Conservation (phyloP, 2,888 invertebrate genomes). For the Miltochrista miniata region DNA sequence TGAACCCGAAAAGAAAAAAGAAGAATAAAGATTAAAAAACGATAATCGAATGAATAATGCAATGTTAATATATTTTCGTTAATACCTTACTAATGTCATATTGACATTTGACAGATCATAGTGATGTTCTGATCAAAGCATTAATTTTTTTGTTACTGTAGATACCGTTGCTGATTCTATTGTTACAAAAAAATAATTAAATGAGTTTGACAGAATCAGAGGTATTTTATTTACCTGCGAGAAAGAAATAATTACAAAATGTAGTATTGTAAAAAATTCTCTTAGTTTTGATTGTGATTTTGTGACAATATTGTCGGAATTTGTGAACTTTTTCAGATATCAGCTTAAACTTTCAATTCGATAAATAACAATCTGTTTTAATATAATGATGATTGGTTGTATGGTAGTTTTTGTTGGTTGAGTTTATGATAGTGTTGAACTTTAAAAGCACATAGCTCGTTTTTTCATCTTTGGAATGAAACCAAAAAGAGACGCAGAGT, state of each 20-base stretch:
- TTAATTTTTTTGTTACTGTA: constrained; percentile 10
- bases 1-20: constrained; percentile 24
- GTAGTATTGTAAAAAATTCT: too few species aligned
- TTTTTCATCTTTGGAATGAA: constrained; percentile 32
- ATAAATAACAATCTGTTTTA: constrained; percentile 10
- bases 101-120: constrained; percentile 17
- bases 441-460: constrained; percentile 16
- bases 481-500: constrained; percentile 25
- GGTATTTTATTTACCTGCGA: too few species aligned
- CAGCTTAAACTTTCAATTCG: constrained; percentile 37
- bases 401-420: neutral
- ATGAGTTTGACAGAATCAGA: constrained; percentile 1
- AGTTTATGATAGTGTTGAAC: neutral
- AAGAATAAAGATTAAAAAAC: constrained; percentile 30
- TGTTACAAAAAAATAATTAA: neutral
- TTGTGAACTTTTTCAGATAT: neutral
- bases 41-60: constrained; percentile 11
- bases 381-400: neutral
- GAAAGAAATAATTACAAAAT: too few species aligned
- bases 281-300: too few species aligned
- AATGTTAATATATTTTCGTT: constrained; percentile 4
- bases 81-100: constrained; percentile 19
- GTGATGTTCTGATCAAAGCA: constrained; percentile 3
- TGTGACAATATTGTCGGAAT: too few species aligned
- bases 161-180: too few species aligned